phyloP scores from a whole-genome alignment of 2,888 invertebrate species.

The Drosophila mimetica region DNA sequence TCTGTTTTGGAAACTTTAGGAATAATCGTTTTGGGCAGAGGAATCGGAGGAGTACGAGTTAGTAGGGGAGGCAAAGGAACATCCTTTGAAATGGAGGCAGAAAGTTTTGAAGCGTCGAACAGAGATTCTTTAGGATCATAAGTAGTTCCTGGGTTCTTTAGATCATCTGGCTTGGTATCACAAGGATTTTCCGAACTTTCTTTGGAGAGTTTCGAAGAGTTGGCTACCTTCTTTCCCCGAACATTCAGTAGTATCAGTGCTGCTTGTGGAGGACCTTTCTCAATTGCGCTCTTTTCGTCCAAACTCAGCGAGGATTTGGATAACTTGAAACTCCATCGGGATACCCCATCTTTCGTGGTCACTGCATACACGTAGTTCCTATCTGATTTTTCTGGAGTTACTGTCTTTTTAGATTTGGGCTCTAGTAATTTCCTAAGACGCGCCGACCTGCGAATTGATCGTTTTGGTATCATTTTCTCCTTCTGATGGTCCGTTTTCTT shows the following conservation, averaged over 20 bases:
- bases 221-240: not conserved
- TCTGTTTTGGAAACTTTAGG: not conserved
- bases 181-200: no score
- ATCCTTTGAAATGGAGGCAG: not conserved
- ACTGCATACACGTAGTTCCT: not conserved
- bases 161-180: not conserved
- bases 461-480: no score
- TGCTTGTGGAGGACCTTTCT: not conserved
- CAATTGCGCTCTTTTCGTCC: not conserved
- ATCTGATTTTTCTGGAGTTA: not conserved
- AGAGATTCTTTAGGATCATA: not conserved
- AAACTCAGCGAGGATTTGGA: not conserved
- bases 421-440: not conserved
- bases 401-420: rapidly evolving
- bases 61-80: not conserved
- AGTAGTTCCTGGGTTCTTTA: no score
- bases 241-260: not conserved
- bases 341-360: not conserved
- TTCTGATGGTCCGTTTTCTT: not conserved
- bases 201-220: not conserved
- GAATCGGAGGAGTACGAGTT: not conserved
- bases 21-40: not conserved
- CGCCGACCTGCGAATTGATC: not conserved
- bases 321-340: slow-evolving; percentile 10
- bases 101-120: no score